These are phyloP conservation scores for Labeo catla DNA, from an alignment of 2,113 vertebrate genomes.

Conservation along the genomic window DNA sequence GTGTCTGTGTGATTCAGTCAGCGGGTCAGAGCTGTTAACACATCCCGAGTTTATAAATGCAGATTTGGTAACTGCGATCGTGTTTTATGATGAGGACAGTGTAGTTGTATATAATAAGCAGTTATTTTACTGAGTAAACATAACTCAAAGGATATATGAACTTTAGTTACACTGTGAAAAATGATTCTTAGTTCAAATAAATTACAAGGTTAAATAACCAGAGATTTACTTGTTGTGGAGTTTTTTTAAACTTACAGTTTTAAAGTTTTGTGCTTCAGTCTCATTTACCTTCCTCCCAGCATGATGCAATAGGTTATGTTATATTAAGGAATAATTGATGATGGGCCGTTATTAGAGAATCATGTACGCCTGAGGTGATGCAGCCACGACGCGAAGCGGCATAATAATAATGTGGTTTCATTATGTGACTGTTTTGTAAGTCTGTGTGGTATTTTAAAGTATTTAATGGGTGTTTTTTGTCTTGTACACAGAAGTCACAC, in stretches of 20 bases:
- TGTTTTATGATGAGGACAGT: not conserved
- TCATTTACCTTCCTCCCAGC: not conserved
- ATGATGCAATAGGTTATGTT: not conserved
- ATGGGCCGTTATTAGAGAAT: not conserved
- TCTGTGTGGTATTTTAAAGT: not conserved
- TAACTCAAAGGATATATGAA: not conserved
- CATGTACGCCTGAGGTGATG: not conserved
- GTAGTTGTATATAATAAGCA: not conserved
- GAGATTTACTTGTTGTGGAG: not conserved
- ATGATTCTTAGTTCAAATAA: not conserved
- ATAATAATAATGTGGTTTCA: not conserved
- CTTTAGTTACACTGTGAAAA: not conserved
- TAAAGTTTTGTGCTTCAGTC: not conserved
- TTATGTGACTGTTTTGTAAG: not conserved
- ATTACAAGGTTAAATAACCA: not conserved
- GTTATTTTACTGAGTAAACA: too few relatives aligned
- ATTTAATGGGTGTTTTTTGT: not conserved
- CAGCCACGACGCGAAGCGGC: not conserved
- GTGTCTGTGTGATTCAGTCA: not conserved
- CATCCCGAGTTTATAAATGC: not conserved
- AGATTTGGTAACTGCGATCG: not conserved
- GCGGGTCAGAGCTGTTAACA: not conserved
- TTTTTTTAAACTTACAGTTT: not conserved
- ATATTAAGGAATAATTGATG: not conserved
- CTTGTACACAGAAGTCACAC: too few relatives aligned